Conservation (phyloP, 2,888 invertebrate species). For the Biston betularia region DNA sequence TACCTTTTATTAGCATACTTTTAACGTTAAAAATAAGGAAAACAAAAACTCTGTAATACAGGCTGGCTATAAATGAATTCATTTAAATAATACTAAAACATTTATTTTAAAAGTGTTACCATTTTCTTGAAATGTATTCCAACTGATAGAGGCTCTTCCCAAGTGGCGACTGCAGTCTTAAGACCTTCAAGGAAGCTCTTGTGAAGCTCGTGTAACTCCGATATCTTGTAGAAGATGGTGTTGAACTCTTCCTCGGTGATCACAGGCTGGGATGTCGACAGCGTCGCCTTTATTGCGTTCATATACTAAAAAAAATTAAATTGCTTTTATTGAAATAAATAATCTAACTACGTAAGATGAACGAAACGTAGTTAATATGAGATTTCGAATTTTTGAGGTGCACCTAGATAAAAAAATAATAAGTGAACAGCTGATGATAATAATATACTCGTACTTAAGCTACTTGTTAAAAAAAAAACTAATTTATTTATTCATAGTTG, state of each 20-base stretch:
- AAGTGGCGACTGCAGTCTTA: constrained; percentile 88
- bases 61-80: neutral
- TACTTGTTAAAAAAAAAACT: too few relatives aligned
- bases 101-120: constrained; percentile 72
- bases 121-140: constrained; percentile 94
- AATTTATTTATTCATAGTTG: too few relatives aligned
- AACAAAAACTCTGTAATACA: too few relatives aligned
- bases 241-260: constrained; percentile 95
- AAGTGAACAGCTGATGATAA: too few relatives aligned
- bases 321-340: neutral
- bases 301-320: constrained; percentile 89
- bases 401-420: too few relatives aligned
- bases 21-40: too few relatives aligned
- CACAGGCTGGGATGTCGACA: constrained; percentile 95
- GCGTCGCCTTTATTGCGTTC: constrained; percentile 95
- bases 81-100: neutral
- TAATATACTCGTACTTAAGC: too few relatives aligned
- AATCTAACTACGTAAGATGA: neutral
- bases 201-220: constrained; percentile 94
- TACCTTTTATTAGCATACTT: too few relatives aligned
- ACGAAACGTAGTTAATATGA: too few relatives aligned
- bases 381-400: too few relatives aligned
- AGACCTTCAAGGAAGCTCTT: constrained; percentile 93
- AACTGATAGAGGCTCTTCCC: constrained; percentile 91
- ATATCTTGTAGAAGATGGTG: constrained; percentile 97